Conservation (phyloP, 2,888 invertebrate genomes). For the Trachelus troglodyta region DNA sequence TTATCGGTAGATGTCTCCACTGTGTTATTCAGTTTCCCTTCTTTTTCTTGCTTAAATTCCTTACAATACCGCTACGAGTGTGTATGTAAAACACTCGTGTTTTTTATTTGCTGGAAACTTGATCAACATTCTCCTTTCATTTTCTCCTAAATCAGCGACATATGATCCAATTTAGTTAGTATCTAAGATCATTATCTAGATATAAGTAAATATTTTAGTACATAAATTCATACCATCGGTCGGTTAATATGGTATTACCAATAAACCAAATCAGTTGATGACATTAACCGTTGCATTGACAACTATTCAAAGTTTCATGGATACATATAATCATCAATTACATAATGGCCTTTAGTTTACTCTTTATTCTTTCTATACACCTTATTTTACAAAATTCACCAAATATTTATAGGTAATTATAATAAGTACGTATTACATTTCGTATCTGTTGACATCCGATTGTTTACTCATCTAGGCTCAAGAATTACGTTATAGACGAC, state of each 20-base stretch:
- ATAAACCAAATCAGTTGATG: neutral
- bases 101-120: too few species aligned
- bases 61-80: neutral
- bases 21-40: neutral
- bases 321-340: too few species aligned
- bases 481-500: conserved; percentile 51
- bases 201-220: neutral
- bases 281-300: neutral
- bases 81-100: neutral
- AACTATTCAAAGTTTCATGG: too few species aligned
- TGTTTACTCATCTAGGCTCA: conserved; percentile 48
- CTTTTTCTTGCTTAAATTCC: neutral
- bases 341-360: neutral
- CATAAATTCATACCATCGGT: neutral
- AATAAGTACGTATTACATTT: neutral
- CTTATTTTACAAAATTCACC: neutral
- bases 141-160: too few species aligned
- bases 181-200: neutral
- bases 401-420: neutral
- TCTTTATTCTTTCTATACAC: neutral
- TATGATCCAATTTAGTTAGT: neutral
- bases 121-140: too few species aligned
- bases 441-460: neutral
- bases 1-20: neutral
- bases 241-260: neutral